Evolutionary conservation across 2,113 vertebrate genomes (phyloP).

Genomic region (Thinocorus orbignyianus): DNA sequence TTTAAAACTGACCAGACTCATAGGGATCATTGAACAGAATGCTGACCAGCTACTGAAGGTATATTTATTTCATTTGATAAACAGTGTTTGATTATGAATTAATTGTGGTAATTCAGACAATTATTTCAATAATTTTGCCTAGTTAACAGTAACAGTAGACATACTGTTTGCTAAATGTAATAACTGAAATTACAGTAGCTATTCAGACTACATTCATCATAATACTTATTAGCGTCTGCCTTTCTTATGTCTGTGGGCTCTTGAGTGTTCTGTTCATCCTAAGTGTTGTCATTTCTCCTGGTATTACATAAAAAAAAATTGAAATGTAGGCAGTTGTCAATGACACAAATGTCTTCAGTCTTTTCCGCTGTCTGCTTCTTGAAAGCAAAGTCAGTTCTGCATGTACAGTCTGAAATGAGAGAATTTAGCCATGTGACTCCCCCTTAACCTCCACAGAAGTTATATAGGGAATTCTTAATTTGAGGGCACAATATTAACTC

Average conservation of each 20-base stretch:
- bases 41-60: neutral
- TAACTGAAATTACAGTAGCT: conserved; percentile 22
- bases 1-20: neutral
- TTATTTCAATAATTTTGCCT: conserved; percentile 40
- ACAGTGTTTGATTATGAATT: conserved; percentile 6
- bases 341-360: neutral
- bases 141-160: conserved; percentile 4
- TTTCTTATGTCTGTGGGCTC: neutral
- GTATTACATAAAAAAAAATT: neutral
- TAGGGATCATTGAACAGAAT: neutral
- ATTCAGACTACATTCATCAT: neutral
- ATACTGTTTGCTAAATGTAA: conserved; percentile 29
- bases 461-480: neutral
- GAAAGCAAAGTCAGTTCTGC: conserved; percentile 17
- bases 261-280: neutral
- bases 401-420: neutral
- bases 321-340: conserved; percentile 36
- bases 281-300: neutral
- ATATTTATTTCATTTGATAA: neutral
- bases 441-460: neutral
- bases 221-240: neutral
- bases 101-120: conserved; percentile 28
- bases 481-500: neutral
- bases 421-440: neutral
- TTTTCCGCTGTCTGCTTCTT: conserved; percentile 30